Conservation (phyloP, 2,888 invertebrate genomes). For the Hymenopus coronatus region DNA sequence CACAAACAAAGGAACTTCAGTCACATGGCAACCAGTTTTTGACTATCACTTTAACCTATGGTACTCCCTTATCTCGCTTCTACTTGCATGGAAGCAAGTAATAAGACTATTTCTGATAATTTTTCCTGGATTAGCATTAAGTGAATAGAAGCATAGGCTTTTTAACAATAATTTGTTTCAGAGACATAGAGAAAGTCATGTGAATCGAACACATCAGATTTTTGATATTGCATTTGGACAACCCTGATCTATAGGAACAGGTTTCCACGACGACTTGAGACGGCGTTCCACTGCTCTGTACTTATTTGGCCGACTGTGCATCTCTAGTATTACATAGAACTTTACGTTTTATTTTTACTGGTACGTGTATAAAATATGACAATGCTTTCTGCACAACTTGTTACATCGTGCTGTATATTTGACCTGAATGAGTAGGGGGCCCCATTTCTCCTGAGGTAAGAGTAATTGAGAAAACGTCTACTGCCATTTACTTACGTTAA, state of each 20-base stretch:
- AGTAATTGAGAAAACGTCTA: background rate
- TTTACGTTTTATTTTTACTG: background rate
- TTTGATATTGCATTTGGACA: background rate
- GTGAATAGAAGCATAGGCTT: no score
- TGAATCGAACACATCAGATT: no score
- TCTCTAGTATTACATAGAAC: background rate
- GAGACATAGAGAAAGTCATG: no score
- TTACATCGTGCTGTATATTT: background rate
- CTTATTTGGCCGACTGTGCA: background rate
- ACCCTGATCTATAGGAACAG: background rate
- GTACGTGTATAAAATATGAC: background rate
- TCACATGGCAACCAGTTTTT: no score
- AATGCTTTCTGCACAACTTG: background rate
- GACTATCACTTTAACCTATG: no score
- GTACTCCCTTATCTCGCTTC: no score
- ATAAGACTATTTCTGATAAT: no score
- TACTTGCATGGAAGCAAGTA: no score
- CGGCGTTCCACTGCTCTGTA: background rate
- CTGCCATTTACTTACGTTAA: background rate
- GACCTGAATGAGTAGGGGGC: background rate
- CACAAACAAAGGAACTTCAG: no score
- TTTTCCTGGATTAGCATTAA: no score
- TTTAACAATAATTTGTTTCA: no score
- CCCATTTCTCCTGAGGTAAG: background rate
- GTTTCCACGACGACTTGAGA: background rate